phyloP scores from a whole-genome alignment of 1,140 invertebrate species.

The Neodiprion pinetum region DNA sequence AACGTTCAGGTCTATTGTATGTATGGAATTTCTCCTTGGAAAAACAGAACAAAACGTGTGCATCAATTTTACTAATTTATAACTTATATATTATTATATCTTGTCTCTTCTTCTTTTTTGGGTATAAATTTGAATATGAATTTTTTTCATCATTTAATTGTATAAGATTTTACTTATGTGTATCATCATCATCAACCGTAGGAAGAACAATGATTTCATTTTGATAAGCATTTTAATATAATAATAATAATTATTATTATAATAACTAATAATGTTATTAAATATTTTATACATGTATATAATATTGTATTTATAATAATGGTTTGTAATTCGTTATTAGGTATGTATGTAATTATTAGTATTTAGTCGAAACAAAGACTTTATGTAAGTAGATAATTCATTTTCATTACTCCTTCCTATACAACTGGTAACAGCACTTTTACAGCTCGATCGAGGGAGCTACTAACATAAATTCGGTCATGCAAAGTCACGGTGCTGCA shows the following conservation, averaged over 20 bases:
- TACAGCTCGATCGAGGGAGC: slow-evolving; percentile 17
- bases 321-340: slow-evolving; percentile 36
- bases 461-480: no score
- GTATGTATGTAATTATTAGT: slow-evolving; percentile 34
- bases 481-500: no score
- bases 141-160: slow-evolving; percentile 1
- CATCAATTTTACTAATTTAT: no score
- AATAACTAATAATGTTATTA: slow-evolving; percentile 46
- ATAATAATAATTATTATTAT: slow-evolving; percentile 22
- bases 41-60: no score
- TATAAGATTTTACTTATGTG: background rate
- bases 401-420: slow-evolving; percentile 27
- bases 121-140: background rate
- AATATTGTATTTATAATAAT: slow-evolving; percentile 42
- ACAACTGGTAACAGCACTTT: slow-evolving; percentile 24
- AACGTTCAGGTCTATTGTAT: no score
- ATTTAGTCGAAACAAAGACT: slow-evolving; percentile 45
- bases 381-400: slow-evolving; percentile 48
- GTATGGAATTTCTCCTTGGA: no score
- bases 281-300: slow-evolving; percentile 51
- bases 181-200: background rate
- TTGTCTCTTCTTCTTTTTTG: background rate
- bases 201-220: slow-evolving; percentile 5
- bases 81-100: background rate
- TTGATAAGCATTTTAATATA: slow-evolving; percentile 22